phyloP scores from a whole-genome alignment of 2,113 vertebrate species.

The Solea senegalensis region DNA sequence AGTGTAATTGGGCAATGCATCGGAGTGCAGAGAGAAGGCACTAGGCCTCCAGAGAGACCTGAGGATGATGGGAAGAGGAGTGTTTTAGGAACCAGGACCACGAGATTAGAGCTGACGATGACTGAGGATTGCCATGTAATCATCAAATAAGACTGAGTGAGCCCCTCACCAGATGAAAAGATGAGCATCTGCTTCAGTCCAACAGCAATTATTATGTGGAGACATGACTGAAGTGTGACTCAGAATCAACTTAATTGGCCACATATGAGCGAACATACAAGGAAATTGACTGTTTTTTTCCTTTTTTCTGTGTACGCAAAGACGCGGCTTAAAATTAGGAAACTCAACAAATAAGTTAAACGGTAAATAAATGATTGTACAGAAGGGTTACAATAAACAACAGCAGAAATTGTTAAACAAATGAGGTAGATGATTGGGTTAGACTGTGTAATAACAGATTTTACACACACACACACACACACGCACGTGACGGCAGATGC shows the following conservation, averaged over 20 bases:
- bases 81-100: slow-evolving; percentile 63
- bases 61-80: slow-evolving; percentile 42
- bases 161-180: slow-evolving; percentile 2
- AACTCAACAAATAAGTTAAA: too few relatives aligned
- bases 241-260: neutral
- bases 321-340: too few relatives aligned
- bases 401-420: too few relatives aligned
- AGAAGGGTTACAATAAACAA: too few relatives aligned
- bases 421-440: too few relatives aligned
- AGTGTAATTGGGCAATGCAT: slow-evolving; percentile 75
- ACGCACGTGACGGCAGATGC: too few relatives aligned
- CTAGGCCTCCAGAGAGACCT: slow-evolving; percentile 50
- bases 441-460: too few relatives aligned
- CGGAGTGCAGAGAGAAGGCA: slow-evolving; percentile 68
- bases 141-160: slow-evolving; percentile 25
- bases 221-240: neutral
- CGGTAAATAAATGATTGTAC: too few relatives aligned
- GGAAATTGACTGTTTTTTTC: too few relatives aligned
- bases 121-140: slow-evolving; percentile 29
- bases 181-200: neutral
- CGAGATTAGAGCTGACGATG: slow-evolving; percentile 49
- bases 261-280: too few relatives aligned
- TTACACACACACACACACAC: too few relatives aligned
- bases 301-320: too few relatives aligned
- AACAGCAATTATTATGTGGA: neutral